Evolutionary conservation across 2,888 invertebrate species (phyloP), one percentile per base, ranked within the genome.

Genomic region (Tinea pellionella): DNA sequence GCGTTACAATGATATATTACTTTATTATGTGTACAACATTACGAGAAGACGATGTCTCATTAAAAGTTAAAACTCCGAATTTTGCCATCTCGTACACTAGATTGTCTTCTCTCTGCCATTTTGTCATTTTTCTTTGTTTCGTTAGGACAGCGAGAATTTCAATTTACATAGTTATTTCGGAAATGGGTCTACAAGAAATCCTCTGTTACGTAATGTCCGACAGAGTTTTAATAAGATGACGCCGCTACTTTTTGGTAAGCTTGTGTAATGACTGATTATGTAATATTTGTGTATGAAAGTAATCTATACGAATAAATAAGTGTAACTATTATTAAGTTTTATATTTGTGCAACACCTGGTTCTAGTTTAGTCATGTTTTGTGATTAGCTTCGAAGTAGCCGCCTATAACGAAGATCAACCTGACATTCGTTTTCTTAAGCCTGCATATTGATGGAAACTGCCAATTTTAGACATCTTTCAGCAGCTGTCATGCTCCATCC

Each of bases 111-210:
- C 70, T 67, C 67, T 69, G 67, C 65, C 67, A 67, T 65, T 70
- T 67, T 65, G 65, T 64, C 68, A 69, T 69, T 72, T 65, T 72
- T 72, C 69, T 71, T 70, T 71, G 65, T 72, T 70, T 70, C 63
- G 64, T 63, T 16, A n/a, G 13, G 55, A 19, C 55, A 13, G 55
- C 19, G 43, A 24, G 30, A 29, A 41, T 57, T 75, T 75, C 76
- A 75, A 78, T 78, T 77, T 77, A 75, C 74, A 77, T 76, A 74
- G 74, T 70, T 72, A 70, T 74, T 75, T 71, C 68, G 71, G 68
- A 71, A 70, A 47, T 47, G 47, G 47, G 47, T 47, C 47, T 47
- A 47, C 47, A 47, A 70, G 71, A 74, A 72, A 74, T 75, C 67
- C 65, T 47, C 47, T 47, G 47, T 47, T n/a, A 47, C 47, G 16